These are phyloP conservation scores for Polymixis lichenea DNA, from an alignment of 2,888 invertebrate species.

Conservation along the genomic window DNA sequence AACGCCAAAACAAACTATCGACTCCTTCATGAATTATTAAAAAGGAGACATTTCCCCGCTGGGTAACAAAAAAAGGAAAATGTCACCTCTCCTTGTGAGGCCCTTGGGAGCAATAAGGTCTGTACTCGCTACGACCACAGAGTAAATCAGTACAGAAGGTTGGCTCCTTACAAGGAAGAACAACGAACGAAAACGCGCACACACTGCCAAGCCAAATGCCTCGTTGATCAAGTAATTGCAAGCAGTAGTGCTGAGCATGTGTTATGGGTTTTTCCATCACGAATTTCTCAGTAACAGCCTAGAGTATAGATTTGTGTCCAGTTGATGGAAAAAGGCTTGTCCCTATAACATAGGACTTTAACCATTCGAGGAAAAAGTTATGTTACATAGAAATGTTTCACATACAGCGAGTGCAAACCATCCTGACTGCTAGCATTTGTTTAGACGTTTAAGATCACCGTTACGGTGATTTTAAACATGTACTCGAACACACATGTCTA, in stretches of 20 bases:
- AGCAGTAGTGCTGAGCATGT: too few relatives aligned
- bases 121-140: conserved; percentile 39
- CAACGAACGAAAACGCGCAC: not conserved
- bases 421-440: too few relatives aligned
- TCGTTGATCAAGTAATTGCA: too few relatives aligned
- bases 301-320: too few relatives aligned
- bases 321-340: too few relatives aligned
- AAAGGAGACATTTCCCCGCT: conserved; percentile 77
- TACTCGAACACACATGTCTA: too few relatives aligned
- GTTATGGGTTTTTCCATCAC: not conserved
- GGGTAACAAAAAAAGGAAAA: conserved; percentile 77
- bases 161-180: not conserved
- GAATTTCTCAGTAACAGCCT: not conserved
- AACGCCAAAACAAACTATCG: conserved; percentile 68
- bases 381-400: too few relatives aligned
- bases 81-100: conserved; percentile 76
- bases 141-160: conserved; percentile 10
- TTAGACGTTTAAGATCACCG: not conserved
- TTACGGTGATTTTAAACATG: not conserved
- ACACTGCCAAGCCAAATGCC: too few relatives aligned
- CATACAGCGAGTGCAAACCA: too few relatives aligned
- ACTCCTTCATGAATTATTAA: conserved; percentile 83
- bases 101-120: conserved; percentile 67
- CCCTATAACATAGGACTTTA: too few relatives aligned
- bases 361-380: too few relatives aligned